Conservation (phyloP, 30 jellyfish, hydroid and myxozoan species). For the Hydractinia echinata region DNA sequence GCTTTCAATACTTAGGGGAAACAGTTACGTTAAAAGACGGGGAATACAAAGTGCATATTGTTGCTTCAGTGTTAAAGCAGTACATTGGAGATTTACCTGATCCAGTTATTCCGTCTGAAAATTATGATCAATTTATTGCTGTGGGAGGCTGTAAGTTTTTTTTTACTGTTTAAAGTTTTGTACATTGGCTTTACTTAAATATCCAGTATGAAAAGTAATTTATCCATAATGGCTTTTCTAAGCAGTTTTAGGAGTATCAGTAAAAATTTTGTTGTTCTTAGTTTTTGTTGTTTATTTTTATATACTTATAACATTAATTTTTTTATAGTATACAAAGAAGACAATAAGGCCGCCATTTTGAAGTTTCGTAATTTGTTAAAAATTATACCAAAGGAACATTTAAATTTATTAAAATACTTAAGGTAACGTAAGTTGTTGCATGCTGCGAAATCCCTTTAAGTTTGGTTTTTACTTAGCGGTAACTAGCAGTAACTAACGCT, state of each 20-base stretch:
- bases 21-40: slow-evolving; percentile 37
- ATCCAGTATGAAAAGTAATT: not conserved
- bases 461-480: too few relatives aligned
- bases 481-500: not conserved
- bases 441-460: too few relatives aligned
- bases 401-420: slow-evolving; percentile 56
- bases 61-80: slow-evolving; percentile 70
- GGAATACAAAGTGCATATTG: slow-evolving; percentile 51
- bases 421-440: slow-evolving; percentile 33
- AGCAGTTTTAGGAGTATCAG: not conserved
- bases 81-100: slow-evolving; percentile 74
- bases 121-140: slow-evolving; percentile 46
- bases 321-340: slow-evolving; percentile 40
- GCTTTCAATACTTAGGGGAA: slow-evolving; percentile 38
- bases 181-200: not conserved
- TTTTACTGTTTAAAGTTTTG: not conserved
- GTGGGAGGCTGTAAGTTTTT: slow-evolving; percentile 25
- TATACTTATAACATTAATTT: not conserved
- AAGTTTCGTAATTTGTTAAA: slow-evolving; percentile 19
- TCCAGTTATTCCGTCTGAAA: slow-evolving; percentile 73
- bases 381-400: slow-evolving; percentile 59
- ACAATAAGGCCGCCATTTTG: slow-evolving; percentile 37
- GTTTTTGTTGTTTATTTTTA: not conserved
- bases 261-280: too few relatives aligned
- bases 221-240: not conserved